These are phyloP conservation scores for Dasypolia templi DNA, from an alignment of 2,888 invertebrate species.

Conservation along the genomic window DNA sequence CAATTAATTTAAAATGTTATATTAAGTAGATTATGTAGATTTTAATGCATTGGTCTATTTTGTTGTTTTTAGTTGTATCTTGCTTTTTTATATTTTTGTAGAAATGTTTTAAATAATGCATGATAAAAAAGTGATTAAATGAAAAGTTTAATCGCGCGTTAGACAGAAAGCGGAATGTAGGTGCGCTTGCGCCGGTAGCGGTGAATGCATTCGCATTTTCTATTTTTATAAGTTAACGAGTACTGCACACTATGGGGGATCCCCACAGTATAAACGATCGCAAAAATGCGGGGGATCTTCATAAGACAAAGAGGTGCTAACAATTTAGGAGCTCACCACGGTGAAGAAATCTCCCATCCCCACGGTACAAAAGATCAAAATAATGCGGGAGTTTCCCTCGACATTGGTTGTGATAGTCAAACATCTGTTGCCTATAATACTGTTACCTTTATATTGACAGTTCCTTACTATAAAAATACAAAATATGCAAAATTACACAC, in stretches of 20 bases:
- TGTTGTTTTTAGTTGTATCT: slow-evolving; percentile 13
- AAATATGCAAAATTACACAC: background rate
- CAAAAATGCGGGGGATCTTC: background rate
- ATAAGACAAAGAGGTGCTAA: background rate
- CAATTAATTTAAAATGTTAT: slow-evolving; percentile 11
- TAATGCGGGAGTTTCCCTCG: too few species aligned
- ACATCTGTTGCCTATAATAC: background rate
- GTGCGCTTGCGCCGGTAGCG: background rate
- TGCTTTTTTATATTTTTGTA: slow-evolving; percentile 4
- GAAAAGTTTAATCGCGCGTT: slow-evolving; percentile 5
- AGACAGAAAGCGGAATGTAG: slow-evolving; percentile 27
- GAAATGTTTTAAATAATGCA: slow-evolving; percentile 31
- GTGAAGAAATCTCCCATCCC: background rate
- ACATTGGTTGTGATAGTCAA: background rate
- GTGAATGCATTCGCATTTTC: background rate
- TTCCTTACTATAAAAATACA: background rate
- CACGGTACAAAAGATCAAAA: background rate
- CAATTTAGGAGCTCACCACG: background rate
- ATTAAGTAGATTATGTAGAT: slow-evolving; percentile 20
- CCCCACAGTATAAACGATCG: background rate
- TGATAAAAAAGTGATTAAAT: slow-evolving; percentile 28
- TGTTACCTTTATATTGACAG: background rate
- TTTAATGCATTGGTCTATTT: slow-evolving; percentile 24
- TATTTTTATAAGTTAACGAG: background rate
- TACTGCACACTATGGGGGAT: background rate